Evolutionary conservation across 2,888 invertebrate species (phyloP).

Genomic region (Drosophila bunnanda): DNA sequence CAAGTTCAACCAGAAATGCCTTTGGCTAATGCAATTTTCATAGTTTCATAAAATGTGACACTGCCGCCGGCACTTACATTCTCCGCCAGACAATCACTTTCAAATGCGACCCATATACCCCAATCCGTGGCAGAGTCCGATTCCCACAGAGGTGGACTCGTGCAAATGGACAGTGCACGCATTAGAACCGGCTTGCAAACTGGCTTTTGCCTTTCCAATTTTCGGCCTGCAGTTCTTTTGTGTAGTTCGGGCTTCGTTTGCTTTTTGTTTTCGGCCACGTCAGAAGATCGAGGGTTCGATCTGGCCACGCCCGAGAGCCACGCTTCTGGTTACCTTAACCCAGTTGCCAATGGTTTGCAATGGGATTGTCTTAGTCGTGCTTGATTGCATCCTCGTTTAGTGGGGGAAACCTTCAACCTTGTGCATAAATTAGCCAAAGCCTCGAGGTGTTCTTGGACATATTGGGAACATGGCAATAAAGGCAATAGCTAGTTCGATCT

Average conservation of each 20-base stretch:
- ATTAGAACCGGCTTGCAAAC: constrained; percentile 74
- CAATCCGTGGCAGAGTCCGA: constrained; percentile 33
- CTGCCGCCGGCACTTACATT: constrained; percentile 18
- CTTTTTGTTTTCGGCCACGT: constrained; percentile 51
- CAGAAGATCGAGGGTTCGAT: constrained; percentile 47
- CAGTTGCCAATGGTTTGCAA: constrained; percentile 48
- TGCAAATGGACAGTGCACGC: constrained; percentile 63
- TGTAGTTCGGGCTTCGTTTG: background rate
- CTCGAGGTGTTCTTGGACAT: constrained; percentile 5
- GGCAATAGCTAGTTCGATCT: background rate
- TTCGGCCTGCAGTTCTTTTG: constrained; percentile 30
- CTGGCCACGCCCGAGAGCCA: constrained; percentile 61
- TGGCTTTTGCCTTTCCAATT: constrained; percentile 70
- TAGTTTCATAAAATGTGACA: constrained; percentile 18
- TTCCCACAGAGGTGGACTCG: constrained; percentile 33
- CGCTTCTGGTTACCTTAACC: constrained; percentile 69
- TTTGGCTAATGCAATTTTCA: constrained; percentile 2
- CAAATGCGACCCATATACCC: constrained; percentile 68
- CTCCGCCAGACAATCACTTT: constrained; percentile 70
- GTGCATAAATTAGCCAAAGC: constrained; percentile 38
- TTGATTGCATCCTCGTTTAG: constrained; percentile 24
- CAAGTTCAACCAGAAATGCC: constrained; percentile 11
- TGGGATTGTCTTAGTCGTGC: constrained; percentile 42
- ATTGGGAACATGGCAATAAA: background rate
- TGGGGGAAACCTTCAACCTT: constrained; percentile 34